Conservation (phyloP, 2,888 invertebrate species). For the Chromoteleia sp. region DNA sequence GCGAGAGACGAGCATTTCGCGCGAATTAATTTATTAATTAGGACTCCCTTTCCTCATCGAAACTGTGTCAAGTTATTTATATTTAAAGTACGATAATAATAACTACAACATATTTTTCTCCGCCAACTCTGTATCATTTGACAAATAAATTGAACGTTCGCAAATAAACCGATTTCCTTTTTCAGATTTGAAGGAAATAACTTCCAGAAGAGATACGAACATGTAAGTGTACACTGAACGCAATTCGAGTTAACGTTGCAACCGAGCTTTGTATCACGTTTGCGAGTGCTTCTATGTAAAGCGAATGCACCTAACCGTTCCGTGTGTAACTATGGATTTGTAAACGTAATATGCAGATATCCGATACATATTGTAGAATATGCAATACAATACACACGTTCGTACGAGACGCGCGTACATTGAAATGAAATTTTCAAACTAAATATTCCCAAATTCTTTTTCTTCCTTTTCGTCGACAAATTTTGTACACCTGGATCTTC, state of each 20-base stretch:
- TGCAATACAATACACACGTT: constrained; percentile 60
- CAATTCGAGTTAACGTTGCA: constrained; percentile 70
- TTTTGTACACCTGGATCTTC: constrained; percentile 19
- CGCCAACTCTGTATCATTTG: background rate
- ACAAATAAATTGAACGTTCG: constrained; percentile 40
- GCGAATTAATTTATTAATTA: constrained; percentile 22
- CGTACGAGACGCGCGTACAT: constrained; percentile 29
- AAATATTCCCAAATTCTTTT: constrained; percentile 56
- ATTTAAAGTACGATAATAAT: too few relatives aligned
- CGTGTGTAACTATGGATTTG: constrained; percentile 63
- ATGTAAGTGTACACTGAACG: constrained; percentile 22
- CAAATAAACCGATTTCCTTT: constrained; percentile 45
- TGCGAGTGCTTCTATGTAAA: constrained; percentile 69
- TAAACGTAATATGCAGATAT: constrained; percentile 70
- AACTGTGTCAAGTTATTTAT: constrained; percentile 5
- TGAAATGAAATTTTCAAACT: constrained; percentile 49
- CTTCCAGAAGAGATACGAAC: constrained; percentile 15
- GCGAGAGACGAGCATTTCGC: background rate
- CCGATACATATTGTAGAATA: constrained; percentile 71
- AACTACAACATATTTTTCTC: too few relatives aligned
- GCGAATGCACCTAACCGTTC: constrained; percentile 63
- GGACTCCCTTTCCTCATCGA: background rate
- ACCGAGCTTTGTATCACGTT: constrained; percentile 59
- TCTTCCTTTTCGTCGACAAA: constrained; percentile 35
- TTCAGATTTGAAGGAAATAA: constrained; percentile 36